Evolutionary conservation across 2,888 invertebrate genomes (phyloP), one percentile per base, ranked within the genome.

Genomic region (Hirtodrosophila histrioides): DNA sequence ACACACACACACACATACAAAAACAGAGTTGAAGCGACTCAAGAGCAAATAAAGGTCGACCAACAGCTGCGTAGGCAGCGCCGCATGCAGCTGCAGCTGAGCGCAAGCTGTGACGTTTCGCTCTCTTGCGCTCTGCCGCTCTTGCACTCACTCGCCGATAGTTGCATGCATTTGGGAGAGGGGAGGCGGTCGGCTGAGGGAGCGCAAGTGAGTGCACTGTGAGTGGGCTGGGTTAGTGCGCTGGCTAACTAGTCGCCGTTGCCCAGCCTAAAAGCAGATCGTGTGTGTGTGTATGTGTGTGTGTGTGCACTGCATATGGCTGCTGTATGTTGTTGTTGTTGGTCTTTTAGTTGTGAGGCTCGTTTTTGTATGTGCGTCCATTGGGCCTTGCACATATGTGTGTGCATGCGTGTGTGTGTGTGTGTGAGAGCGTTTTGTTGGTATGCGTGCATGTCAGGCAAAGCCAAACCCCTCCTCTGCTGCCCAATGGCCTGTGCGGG

Each of bases 191-290:
- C 43, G 33, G 60, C 11, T 6, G 8, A 27, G 17, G 60, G 23
- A 29, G 27, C 29, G 44, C 40, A 31, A 17, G 48, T 40, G 65
- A 54, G 43, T 57, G 70, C 63, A 70, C 49, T 37, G 61, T 50
- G 64, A 67, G 76, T 74, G 74, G 74, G 74, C 48, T 74, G 73
- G 78, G 78, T 78, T 75, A 61, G 69, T 76, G 78, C 56, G 86
- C 54, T 84, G 82, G 82, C 85, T 81, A 82, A 86, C 81, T 79
- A 77, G 75, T 66, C 78, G 72, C 73, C 74, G 78, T 70, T 65
- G 81, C 78, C 79, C 88, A 76, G 88, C 86, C 86, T 86, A 86
- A 86, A 78, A 86, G 77, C 79, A 86, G 75, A 86, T 85, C 80
- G 78, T 61, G 17, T 29, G 27, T 40, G 31, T 37, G 24, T 54